Percentiles rank a stretch among this genome's conserved stretches.
These are phyloP conservation scores for fruit fly (Drosophila melanogaster) DNA, from an alignment of 1,140 invertebrate genomes.

Conservation along the genomic window DNA sequence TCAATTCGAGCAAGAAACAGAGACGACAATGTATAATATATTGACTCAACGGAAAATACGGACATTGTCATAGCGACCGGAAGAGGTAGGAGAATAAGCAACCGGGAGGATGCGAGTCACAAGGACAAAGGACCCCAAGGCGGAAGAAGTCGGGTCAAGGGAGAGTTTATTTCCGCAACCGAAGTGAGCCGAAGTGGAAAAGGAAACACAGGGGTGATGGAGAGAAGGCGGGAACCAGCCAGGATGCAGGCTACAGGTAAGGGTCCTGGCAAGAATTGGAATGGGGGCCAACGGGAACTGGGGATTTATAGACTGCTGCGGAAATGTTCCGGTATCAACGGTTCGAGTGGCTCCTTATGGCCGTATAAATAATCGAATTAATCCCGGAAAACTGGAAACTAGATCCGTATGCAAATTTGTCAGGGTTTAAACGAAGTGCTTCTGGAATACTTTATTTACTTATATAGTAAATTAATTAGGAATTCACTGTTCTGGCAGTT, in stretches of 20 bases:
- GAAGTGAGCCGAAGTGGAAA: constrained; percentile 60
- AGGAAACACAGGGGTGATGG: not conserved
- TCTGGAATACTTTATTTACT: not conserved
- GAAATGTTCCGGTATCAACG: constrained; percentile 48
- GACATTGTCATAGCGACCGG: constrained; percentile 76
- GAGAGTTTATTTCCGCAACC: constrained; percentile 78
- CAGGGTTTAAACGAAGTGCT: not conserved
- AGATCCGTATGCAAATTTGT: constrained; percentile 6
- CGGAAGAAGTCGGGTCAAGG: constrained; percentile 76
- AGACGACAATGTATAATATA: constrained; percentile 78
- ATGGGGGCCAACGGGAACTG: constrained; percentile 12
- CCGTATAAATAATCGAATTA: constrained; percentile 49
- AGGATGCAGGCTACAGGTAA: constrained; percentile 11
- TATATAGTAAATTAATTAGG: too few species aligned
- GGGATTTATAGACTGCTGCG: constrained; percentile 40
- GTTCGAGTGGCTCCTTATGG: constrained; percentile 18
- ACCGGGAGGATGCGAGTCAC: constrained; percentile 11
- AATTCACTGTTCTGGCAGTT: too few species aligned
- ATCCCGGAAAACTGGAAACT: constrained; percentile 21
- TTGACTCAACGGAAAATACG: constrained; percentile 80
- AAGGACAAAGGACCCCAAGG: constrained; percentile 18
- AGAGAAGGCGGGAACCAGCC: constrained; percentile 1
- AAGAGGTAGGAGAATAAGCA: constrained; percentile 46
- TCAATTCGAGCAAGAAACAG: constrained; percentile 38
- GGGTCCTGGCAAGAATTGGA: constrained; percentile 1